phyloP scores from a whole-genome alignment of 2,888 invertebrate genomes.

The Heliconius ethilla region DNA sequence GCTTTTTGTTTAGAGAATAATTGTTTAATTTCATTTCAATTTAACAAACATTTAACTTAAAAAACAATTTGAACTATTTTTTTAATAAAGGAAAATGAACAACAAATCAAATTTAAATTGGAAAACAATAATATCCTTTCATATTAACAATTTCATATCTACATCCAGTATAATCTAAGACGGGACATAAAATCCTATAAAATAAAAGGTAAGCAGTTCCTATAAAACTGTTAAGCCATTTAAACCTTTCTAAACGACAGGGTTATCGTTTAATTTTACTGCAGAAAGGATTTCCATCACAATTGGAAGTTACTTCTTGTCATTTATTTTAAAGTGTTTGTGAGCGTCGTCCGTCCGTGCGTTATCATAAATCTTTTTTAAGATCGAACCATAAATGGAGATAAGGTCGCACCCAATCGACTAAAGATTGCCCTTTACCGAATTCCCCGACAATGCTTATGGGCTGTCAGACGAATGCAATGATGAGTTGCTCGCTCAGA shows the following conservation, averaged over 20 bases:
- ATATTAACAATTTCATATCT: slow-evolving; percentile 1
- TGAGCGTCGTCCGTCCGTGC: slow-evolving; percentile 74
- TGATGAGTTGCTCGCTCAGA: slow-evolving; percentile 54
- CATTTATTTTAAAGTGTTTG: slow-evolving; percentile 81
- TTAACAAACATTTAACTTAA: no score
- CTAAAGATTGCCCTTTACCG: slow-evolving; percentile 75
- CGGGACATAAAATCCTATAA: slow-evolving; percentile 58
- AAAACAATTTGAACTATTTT: no score
- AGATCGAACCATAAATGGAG: slow-evolving; percentile 79
- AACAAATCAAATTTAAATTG: no score
- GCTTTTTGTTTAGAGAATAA: no score
- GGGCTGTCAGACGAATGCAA: slow-evolving; percentile 65
- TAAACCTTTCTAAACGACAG: slow-evolving; percentile 79
- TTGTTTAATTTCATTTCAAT: no score
- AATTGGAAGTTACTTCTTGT: slow-evolving; percentile 81
- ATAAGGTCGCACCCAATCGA: slow-evolving; percentile 80
- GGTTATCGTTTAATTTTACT: slow-evolving; percentile 82
- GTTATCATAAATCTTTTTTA: slow-evolving; percentile 82
- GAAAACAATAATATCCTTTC: background rate
- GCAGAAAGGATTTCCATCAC: slow-evolving; percentile 82
- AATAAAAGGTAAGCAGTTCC: slow-evolving; percentile 59
- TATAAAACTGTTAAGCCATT: slow-evolving; percentile 77
- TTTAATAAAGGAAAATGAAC: no score
- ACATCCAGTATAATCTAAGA: slow-evolving; percentile 50
- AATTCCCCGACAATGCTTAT: slow-evolving; percentile 71